These are phyloP conservation scores for Microctonus hyperodae DNA, from an alignment of 2,888 invertebrate genomes.

Conservation along the genomic window DNA sequence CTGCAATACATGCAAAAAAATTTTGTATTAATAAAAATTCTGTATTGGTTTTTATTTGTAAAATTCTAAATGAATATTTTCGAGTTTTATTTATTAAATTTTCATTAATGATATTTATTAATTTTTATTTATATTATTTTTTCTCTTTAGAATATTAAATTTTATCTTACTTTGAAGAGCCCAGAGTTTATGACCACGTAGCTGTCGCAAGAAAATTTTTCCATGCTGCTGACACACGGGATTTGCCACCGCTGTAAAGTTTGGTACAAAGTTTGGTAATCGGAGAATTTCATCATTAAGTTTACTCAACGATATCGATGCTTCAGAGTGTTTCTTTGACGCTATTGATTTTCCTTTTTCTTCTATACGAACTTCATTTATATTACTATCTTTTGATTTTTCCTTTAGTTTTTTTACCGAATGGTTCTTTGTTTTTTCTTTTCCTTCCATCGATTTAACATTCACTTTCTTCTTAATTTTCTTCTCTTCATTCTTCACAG, in stretches of 20 bases:
- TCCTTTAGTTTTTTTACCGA: slow-evolving; percentile 27
- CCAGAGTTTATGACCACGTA: slow-evolving; percentile 75
- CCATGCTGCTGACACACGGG: slow-evolving; percentile 74
- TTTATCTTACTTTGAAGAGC: slow-evolving; percentile 73
- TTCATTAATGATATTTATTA: no score
- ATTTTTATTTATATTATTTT: no score
- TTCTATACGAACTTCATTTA: background rate
- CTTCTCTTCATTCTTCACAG: slow-evolving; percentile 36
- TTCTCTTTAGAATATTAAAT: background rate
- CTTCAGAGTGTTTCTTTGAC: slow-evolving; percentile 59
- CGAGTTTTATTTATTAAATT: no score
- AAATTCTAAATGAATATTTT: no score
- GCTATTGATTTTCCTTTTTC: background rate
- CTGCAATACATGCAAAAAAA: slow-evolving; percentile 64
- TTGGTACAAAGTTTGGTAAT: slow-evolving; percentile 73
- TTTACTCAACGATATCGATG: slow-evolving; percentile 69
- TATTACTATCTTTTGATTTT: slow-evolving; percentile 11
- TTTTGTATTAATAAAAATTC: background rate
- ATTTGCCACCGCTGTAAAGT: slow-evolving; percentile 71
- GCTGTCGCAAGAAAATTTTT: slow-evolving; percentile 72
- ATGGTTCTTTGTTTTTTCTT: slow-evolving; percentile 23
- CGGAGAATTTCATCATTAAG: slow-evolving; percentile 67
- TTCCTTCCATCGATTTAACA: slow-evolving; percentile 12
- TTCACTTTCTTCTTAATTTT: slow-evolving; percentile 9
- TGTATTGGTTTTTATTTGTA: background rate